These are phyloP conservation scores for Drosophila saltans DNA, from an alignment of 1,140 invertebrate genomes.

Conservation along the genomic window DNA sequence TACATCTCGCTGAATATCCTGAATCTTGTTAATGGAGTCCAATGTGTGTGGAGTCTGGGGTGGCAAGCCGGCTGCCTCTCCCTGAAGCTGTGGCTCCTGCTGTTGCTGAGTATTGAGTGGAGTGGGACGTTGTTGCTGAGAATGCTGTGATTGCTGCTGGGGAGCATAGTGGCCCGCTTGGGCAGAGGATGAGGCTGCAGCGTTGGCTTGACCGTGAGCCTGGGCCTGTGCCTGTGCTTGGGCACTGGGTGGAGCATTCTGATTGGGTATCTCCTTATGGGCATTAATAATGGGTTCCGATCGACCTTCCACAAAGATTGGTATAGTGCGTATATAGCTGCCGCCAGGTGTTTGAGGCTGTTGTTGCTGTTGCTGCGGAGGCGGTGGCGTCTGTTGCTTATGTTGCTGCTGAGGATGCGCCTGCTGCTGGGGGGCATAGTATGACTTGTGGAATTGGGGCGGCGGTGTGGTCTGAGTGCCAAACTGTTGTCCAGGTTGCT, in stretches of 20 bases:
- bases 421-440: slow-evolving; percentile 71
- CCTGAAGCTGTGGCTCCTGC: slow-evolving; percentile 39
- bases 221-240: slow-evolving; percentile 83
- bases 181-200: slow-evolving; percentile 42
- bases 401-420: slow-evolving; percentile 75
- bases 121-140: slow-evolving; percentile 69
- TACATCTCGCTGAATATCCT: slow-evolving; percentile 91
- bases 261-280: slow-evolving; percentile 83
- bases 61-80: slow-evolving; percentile 56
- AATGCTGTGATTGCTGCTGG: slow-evolving; percentile 36
- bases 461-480: slow-evolving; percentile 75
- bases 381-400: slow-evolving; percentile 74
- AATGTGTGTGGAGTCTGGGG: slow-evolving; percentile 84
- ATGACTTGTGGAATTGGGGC: slow-evolving; percentile 62
- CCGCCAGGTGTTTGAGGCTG: slow-evolving; percentile 74
- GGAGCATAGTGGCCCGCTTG: slow-evolving; percentile 72
- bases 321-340: slow-evolving; percentile 89
- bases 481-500: slow-evolving; percentile 56
- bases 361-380: slow-evolving; percentile 80
- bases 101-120: slow-evolving; percentile 80
- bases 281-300: slow-evolving; percentile 89
- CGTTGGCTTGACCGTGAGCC: slow-evolving; percentile 35
- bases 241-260: slow-evolving; percentile 72
- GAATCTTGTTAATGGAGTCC: slow-evolving; percentile 90
- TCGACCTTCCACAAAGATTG: slow-evolving; percentile 93